Percentiles rank a stretch among this genome's conserved stretches.
These are phyloP conservation scores for Ancistrus triradiatus DNA, from an alignment of 2,113 vertebrate genomes.

Conservation along the genomic window DNA sequence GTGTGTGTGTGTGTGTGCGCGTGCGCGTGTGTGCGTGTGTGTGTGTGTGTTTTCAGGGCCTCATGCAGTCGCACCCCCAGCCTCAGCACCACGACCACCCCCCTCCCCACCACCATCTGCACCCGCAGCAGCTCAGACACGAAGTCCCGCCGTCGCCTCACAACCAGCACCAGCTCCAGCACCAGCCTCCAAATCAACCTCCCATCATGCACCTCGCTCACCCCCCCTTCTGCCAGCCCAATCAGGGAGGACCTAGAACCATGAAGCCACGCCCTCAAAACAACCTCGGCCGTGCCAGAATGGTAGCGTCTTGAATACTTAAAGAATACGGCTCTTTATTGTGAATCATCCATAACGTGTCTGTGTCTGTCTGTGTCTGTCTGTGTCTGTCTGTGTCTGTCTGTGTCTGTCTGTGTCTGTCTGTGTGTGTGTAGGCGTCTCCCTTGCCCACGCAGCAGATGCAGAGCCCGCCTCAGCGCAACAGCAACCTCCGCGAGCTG, in stretches of 20 bases:
- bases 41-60: constrained; percentile 65
- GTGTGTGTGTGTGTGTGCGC: too few species aligned
- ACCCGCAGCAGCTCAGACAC: constrained; percentile 73
- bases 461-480: constrained; percentile 73
- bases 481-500: constrained; percentile 90
- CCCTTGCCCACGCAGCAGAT: constrained; percentile 78
- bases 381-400: not conserved
- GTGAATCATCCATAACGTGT: too few species aligned
- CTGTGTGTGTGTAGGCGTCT: constrained; percentile 63
- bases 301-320: too few species aligned
- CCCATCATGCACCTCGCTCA: constrained; percentile 80
- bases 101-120: constrained; percentile 65
- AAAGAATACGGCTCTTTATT: too few species aligned
- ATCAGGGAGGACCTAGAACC: constrained; percentile 72
- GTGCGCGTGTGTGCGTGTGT: too few species aligned
- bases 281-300: constrained; percentile 74
- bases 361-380: not conserved
- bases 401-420: constrained; percentile 2
- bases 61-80: constrained; percentile 79
- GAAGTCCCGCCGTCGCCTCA: constrained; percentile 65
- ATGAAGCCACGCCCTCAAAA: constrained; percentile 78
- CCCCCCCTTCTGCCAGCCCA: constrained; percentile 80
- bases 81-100: constrained; percentile 68
- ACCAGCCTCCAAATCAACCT: constrained; percentile 59
- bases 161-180: constrained; percentile 56